Percentiles rank a stretch among this genome's conserved stretches.
phyloP scores from a whole-genome alignment of 2,888 invertebrate genomes.

The Acanthosepion pharaonis region DNA sequence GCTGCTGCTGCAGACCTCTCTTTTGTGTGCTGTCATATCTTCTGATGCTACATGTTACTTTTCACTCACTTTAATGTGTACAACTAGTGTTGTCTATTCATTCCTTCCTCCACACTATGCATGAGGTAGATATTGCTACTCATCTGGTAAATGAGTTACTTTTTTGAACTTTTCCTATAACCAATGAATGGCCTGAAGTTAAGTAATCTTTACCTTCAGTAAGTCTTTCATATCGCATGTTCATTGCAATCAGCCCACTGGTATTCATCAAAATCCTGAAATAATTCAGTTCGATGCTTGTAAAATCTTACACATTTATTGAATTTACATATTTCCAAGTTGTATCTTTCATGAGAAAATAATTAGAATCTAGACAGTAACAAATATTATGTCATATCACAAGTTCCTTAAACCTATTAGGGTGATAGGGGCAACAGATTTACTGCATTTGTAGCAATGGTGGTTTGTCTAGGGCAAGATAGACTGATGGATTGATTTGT shows the following conservation, averaged over 20 bases:
- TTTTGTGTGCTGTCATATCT: background rate
- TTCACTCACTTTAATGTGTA: background rate
- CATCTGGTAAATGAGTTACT: background rate
- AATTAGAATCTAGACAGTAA: too few relatives aligned
- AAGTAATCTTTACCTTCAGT: background rate
- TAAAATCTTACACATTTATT: too few relatives aligned
- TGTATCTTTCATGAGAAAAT: too few relatives aligned
- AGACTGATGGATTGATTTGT: too few relatives aligned
- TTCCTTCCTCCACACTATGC: background rate
- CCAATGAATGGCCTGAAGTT: background rate
- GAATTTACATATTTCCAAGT: too few relatives aligned
- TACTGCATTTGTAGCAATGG: too few relatives aligned
- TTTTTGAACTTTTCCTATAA: background rate
- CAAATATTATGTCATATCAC: too few relatives aligned
- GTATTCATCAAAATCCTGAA: background rate
- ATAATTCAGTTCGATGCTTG: too few relatives aligned
- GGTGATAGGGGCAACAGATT: too few relatives aligned
- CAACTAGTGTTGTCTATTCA: background rate
- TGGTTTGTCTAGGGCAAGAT: too few relatives aligned
- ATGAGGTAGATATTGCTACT: background rate
- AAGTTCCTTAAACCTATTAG: too few relatives aligned
- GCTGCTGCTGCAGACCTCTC: background rate
- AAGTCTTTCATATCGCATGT: background rate
- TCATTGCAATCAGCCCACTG: background rate
- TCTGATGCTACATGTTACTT: background rate